These are phyloP conservation scores for Drosophila bocqueti DNA, from an alignment of 1,140 invertebrate genomes.

Conservation along the genomic window DNA sequence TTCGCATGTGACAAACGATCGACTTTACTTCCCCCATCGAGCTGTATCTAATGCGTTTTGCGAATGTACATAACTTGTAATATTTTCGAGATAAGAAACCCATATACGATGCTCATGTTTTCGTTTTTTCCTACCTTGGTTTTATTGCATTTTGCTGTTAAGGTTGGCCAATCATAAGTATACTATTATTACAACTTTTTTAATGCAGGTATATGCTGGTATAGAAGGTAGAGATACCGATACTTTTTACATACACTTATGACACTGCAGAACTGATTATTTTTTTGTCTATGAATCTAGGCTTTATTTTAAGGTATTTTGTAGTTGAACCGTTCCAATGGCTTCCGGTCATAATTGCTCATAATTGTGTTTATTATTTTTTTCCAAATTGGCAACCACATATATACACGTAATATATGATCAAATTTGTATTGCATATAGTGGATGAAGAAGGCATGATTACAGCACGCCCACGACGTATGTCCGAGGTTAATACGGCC, in stretches of 20 bases:
- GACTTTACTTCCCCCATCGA: slow-evolving; percentile 36
- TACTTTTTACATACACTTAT: slow-evolving; percentile 4
- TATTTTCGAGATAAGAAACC: slow-evolving; percentile 15
- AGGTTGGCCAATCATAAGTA: slow-evolving; percentile 6
- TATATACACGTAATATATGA: slow-evolving; percentile 56
- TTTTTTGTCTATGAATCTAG: slow-evolving; percentile 27
- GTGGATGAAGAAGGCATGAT: slow-evolving; percentile 87
- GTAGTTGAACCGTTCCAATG: slow-evolving; percentile 19
- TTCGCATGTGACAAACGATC: slow-evolving; percentile 38
- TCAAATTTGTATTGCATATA: slow-evolving; percentile 82
- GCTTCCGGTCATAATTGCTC: slow-evolving; percentile 35
- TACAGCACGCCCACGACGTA: slow-evolving; percentile 93
- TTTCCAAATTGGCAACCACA: slow-evolving; percentile 79
- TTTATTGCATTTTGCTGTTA: slow-evolving; percentile 40
- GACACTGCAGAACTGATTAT: not conserved
- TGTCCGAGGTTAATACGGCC: slow-evolving; percentile 94
- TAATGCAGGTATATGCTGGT: slow-evolving; percentile 3
- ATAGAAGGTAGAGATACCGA: slow-evolving; percentile 2
- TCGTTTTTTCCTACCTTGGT: slow-evolving; percentile 11
- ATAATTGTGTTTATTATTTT: slow-evolving; percentile 70
- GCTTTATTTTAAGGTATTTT: slow-evolving; percentile 38
- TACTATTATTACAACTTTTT: not conserved
- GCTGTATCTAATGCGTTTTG: slow-evolving; percentile 44
- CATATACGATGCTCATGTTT: slow-evolving; percentile 19
- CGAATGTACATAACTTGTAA: slow-evolving; percentile 40